Evolutionary conservation across 2,888 invertebrate species (phyloP).

Genomic region (Bedellia somnulentella): DNA sequence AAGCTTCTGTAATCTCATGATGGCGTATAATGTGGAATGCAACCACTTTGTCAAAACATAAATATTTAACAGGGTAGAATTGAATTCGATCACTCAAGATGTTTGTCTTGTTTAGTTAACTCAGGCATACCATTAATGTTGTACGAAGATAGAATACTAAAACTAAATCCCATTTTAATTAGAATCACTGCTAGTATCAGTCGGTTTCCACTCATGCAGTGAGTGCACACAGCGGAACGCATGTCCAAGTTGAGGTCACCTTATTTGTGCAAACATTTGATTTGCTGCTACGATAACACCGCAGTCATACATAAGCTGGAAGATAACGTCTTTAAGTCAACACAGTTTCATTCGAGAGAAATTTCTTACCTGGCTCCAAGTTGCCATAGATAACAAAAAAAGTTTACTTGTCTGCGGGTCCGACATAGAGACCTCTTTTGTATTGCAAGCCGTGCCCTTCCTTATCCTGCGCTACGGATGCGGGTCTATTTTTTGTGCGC

Average conservation of each 20-base stretch:
- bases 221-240: too few relatives aligned
- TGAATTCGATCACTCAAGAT: too few relatives aligned
- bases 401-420: slow-evolving; percentile 54
- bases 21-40: too few relatives aligned
- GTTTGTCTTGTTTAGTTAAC: too few relatives aligned
- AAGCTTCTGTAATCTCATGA: too few relatives aligned
- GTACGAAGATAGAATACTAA: too few relatives aligned
- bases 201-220: too few relatives aligned
- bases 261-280: slow-evolving; percentile 47
- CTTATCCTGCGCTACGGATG: slow-evolving; percentile 18
- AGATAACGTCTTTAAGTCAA: slow-evolving; percentile 26
- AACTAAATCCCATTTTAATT: too few relatives aligned
- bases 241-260: slow-evolving; percentile 21
- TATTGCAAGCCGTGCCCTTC: slow-evolving; percentile 17
- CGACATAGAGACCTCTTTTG: slow-evolving; percentile 44
- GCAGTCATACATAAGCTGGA: slow-evolving; percentile 12
- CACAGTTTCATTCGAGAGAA: slow-evolving; percentile 12
- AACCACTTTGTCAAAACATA: too few relatives aligned
- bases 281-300: slow-evolving; percentile 6
- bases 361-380: slow-evolving; percentile 39
- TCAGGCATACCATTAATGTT: too few relatives aligned
- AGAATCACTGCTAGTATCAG: too few relatives aligned
- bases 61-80: too few relatives aligned
- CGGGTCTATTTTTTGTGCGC: slow-evolving; percentile 43
- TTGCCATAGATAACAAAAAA: slow-evolving; percentile 34